Evolutionary conservation across 2,113 vertebrate species (phyloP).

Genomic region (Stercorarius parasiticus): DNA sequence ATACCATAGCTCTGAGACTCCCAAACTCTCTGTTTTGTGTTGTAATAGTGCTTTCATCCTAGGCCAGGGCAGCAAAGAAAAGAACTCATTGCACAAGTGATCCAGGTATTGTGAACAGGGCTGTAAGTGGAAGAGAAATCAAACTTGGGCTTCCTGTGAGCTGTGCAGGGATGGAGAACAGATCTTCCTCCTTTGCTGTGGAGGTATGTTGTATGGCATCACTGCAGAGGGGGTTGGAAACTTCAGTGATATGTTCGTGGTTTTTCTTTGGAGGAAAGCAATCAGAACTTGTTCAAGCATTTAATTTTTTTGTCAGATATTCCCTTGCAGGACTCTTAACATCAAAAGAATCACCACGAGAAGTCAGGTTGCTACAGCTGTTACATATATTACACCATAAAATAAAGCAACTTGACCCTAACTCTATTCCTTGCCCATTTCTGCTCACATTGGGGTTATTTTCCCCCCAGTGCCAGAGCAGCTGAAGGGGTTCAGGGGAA

Average conservation of each 20-base stretch:
- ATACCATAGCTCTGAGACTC: not conserved
- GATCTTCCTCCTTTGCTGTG: not conserved
- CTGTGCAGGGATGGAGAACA: not conserved
- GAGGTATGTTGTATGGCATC: not conserved
- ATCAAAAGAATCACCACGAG: not conserved
- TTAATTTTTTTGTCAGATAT: not conserved
- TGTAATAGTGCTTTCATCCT: not conserved
- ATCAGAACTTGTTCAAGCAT: not conserved
- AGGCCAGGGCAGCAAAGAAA: not conserved
- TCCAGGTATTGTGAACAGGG: not conserved
- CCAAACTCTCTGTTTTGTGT: not conserved
- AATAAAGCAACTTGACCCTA: not conserved
- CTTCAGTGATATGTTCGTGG: not conserved
- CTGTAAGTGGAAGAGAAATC: not conserved
- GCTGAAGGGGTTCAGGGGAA: not conserved
- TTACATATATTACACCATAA: not conserved
- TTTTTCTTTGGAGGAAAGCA: not conserved
- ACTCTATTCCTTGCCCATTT: not conserved
- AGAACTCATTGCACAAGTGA: not conserved
- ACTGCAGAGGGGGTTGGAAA: not conserved
- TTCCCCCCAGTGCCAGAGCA: not conserved
- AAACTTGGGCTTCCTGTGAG: not conserved
- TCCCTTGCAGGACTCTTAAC: not conserved
- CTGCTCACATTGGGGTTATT: rapidly evolving
- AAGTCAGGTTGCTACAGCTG: not conserved